These are phyloP conservation scores for Aphelinus atriplicis DNA, from an alignment of 1,140 invertebrate genomes.

Conservation along the genomic window DNA sequence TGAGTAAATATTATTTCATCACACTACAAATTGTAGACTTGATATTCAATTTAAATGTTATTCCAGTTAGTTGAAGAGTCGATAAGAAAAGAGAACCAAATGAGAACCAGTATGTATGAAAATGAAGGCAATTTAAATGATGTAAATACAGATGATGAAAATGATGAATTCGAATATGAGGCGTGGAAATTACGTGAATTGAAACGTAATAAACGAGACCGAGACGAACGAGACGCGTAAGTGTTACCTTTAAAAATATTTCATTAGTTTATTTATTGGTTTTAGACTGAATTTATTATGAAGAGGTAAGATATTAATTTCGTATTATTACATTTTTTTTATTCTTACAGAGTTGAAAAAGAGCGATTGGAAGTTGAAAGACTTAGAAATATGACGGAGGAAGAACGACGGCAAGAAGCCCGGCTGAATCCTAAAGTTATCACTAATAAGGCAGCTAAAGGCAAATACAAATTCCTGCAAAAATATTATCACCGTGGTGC, in stretches of 20 bases:
- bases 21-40: too few species aligned
- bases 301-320: slow-evolving; percentile 35
- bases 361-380: slow-evolving; percentile 92
- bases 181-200: slow-evolving; percentile 97
- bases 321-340: slow-evolving; percentile 37
- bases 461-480: slow-evolving; percentile 99
- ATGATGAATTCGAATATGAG: slow-evolving; percentile 98
- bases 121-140: slow-evolving; percentile 81
- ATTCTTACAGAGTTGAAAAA: slow-evolving; percentile 73
- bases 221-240: slow-evolving; percentile 93
- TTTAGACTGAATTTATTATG: slow-evolving; percentile 16
- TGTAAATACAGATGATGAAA: slow-evolving; percentile 97
- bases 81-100: slow-evolving; percentile 76
- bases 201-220: slow-evolving; percentile 93
- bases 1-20: slow-evolving; percentile 49
- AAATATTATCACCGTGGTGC: slow-evolving; percentile 99
- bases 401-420: slow-evolving; percentile 89
- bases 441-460: slow-evolving; percentile 95
- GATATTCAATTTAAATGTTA: background rate
- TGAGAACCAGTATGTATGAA: slow-evolving; percentile 63
- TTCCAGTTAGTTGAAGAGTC: slow-evolving; percentile 87
- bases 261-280: background rate
- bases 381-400: slow-evolving; percentile 94
- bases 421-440: slow-evolving; percentile 93
- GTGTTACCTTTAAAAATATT: slow-evolving; percentile 55